These are phyloP conservation scores for Suillia variegata DNA, from an alignment of 2,888 invertebrate species.

Conservation along the genomic window DNA sequence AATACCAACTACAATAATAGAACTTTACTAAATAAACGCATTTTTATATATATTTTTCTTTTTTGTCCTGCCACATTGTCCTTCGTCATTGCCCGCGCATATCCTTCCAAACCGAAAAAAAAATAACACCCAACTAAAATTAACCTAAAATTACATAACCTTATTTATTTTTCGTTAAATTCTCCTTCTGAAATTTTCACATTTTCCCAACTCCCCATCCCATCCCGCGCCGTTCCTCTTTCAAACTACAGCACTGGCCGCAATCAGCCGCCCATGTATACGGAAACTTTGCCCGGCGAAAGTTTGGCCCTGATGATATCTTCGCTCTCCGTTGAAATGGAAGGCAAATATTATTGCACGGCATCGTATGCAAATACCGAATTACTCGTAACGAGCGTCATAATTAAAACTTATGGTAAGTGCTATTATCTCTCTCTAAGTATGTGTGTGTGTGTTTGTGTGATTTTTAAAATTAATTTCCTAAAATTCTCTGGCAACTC, in stretches of 20 bases:
- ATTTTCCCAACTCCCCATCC: constrained; percentile 6
- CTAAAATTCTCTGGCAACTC: background rate
- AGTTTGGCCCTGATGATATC: constrained; percentile 76
- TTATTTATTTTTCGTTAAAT: no score
- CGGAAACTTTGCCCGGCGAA: constrained; percentile 70
- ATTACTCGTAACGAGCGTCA: constrained; percentile 69
- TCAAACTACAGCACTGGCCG: constrained; percentile 47
- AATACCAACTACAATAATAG: no score
- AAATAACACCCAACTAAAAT: no score
- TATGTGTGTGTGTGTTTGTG: background rate
- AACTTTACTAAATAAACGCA: background rate
- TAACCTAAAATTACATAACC: no score
- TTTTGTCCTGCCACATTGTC: background rate
- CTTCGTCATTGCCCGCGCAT: background rate
- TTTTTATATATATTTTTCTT: background rate
- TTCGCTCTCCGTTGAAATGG: constrained; percentile 75
- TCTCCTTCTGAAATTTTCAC: background rate
- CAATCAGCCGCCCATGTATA: constrained; percentile 68
- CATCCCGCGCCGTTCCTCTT: background rate
- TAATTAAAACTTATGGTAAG: constrained; percentile 76
- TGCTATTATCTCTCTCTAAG: no score
- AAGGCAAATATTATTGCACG: constrained; percentile 80
- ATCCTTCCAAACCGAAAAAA: background rate
- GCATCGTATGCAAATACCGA: constrained; percentile 79
- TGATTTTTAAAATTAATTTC: background rate